Conservation (phyloP, 2,888 invertebrate species). For the Melipona beecheii region DNA sequence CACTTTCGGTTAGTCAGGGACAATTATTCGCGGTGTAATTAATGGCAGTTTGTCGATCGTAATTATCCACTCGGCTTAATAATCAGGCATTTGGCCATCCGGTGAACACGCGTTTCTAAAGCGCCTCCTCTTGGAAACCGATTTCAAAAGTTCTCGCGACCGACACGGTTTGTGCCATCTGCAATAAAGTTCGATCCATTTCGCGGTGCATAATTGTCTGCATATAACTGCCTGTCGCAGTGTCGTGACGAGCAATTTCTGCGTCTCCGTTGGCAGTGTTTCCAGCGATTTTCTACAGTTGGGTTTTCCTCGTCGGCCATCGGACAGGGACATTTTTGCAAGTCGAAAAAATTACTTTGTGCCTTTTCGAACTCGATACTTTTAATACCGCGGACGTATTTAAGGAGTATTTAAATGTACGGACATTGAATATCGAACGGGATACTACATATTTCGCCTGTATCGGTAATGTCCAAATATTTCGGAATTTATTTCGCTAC, state of each 20-base stretch:
- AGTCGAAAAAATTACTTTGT: neutral
- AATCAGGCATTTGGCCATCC: slow-evolving; percentile 25
- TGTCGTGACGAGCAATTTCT: slow-evolving; percentile 7
- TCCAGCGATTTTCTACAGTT: neutral
- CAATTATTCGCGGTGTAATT: slow-evolving; percentile 6
- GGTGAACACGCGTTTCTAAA: neutral
- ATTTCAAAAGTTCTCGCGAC: slow-evolving; percentile 19
- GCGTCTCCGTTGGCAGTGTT: neutral
- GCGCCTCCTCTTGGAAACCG: neutral
- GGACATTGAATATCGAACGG: neutral
- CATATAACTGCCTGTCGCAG: neutral
- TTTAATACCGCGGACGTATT: neutral
- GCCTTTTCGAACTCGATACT: too few relatives aligned
- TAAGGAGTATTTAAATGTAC: neutral
- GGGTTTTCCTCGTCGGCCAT: neutral
- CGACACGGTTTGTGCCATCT: slow-evolving; percentile 11
- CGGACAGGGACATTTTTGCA: neutral
- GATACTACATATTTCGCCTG: neutral
- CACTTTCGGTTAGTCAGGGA: neutral
- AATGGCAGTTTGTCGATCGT: slow-evolving; percentile 2
- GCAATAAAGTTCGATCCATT: slow-evolving; percentile 11
- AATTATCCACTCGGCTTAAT: slow-evolving; percentile 17
- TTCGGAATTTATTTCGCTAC: neutral
- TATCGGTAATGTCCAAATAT: neutral
- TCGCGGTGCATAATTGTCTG: neutral